Evolutionary conservation across 2,113 vertebrate genomes (phyloP).

Genomic region (Cephalopterus ornatus): DNA sequence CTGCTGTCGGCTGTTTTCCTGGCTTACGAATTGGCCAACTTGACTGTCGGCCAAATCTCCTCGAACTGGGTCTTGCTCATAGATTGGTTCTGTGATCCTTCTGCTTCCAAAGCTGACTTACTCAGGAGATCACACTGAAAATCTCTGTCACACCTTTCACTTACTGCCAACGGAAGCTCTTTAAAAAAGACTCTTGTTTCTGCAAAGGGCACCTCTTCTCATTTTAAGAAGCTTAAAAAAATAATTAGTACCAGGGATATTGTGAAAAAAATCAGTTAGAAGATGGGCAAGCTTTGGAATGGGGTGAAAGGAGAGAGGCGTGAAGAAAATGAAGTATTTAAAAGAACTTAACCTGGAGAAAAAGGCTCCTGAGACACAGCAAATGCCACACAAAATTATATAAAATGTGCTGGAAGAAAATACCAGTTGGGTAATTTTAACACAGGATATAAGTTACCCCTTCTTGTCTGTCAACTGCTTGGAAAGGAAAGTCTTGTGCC

Average conservation of each 20-base stretch:
- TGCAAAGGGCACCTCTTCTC: background rate
- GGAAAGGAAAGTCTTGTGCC: background rate
- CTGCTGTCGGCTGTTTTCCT: conserved; percentile 1
- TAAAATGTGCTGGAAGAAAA: background rate
- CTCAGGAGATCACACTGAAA: background rate
- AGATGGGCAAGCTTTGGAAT: background rate
- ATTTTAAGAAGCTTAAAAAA: background rate
- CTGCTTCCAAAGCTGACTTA: background rate
- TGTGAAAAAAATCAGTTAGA: background rate
- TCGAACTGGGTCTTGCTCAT: background rate
- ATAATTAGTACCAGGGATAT: background rate
- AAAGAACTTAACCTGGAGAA: background rate
- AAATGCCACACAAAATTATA: background rate
- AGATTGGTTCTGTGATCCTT: background rate
- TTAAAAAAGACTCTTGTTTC: background rate
- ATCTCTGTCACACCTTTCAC: background rate
- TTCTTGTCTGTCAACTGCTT: background rate
- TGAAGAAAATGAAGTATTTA: background rate
- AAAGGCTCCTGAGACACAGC: background rate
- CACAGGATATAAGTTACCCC: background rate
- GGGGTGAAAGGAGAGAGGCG: background rate
- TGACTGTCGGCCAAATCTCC: background rate
- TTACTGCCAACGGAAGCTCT: background rate
- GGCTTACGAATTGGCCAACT: background rate
- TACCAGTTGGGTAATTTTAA: background rate